A percentile compares a stretch with the other conserved stretches of the same genome.
Conservation (phyloP, 2,797 vertebrate genomes). For the Chanos chanos region DNA sequence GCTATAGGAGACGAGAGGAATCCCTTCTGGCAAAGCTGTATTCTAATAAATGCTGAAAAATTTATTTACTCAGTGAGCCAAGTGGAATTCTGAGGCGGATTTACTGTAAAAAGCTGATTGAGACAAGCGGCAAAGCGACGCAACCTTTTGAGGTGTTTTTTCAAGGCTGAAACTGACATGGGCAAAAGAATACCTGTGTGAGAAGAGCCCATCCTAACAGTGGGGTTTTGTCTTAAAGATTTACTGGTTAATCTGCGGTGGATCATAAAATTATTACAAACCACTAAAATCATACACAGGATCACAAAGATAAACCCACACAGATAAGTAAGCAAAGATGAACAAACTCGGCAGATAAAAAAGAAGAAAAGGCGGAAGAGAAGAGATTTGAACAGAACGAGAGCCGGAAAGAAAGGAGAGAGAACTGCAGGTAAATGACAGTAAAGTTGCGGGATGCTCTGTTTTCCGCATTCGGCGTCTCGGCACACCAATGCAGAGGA, state of each 20-base stretch:
- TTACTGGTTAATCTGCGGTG: constrained; percentile 11
- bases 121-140: constrained; percentile 56
- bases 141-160: constrained; percentile 63
- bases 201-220: too few relatives aligned
- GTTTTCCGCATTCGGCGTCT: too few relatives aligned
- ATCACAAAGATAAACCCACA: background rate
- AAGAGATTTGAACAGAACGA: background rate
- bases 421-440: background rate
- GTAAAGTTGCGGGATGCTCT: too few relatives aligned
- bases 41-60: constrained; percentile 78
- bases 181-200: constrained; percentile 22
- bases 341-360: background rate
- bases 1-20: constrained; percentile 70
- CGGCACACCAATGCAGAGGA: constrained; percentile 50
- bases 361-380: background rate
- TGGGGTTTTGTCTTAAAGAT: background rate
- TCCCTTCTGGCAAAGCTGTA: constrained; percentile 73
- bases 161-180: constrained; percentile 54
- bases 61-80: constrained; percentile 72
- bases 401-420: background rate
- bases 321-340: background rate
- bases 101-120: constrained; percentile 65
- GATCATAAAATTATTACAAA: background rate
- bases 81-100: constrained; percentile 73
- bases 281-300: too few relatives aligned